Percentiles rank a stretch among this genome's conserved stretches.
Conservation (phyloP, 2,888 invertebrate genomes). For the Plagodis dolabraria region DNA sequence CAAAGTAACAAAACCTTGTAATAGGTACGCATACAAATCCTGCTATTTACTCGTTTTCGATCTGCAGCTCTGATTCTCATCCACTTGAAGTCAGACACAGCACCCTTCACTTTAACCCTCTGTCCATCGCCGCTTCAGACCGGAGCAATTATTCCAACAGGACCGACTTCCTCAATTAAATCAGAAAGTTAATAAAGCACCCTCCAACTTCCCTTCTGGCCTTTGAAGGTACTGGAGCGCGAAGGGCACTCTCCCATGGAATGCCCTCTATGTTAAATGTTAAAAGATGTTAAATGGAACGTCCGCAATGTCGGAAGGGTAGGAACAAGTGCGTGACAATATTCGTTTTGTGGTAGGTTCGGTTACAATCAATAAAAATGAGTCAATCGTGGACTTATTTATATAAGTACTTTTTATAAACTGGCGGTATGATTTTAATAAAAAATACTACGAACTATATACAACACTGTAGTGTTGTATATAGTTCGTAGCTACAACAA, state of each 20-base stretch:
- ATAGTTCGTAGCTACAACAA: no score
- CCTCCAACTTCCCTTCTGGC: slow-evolving; percentile 43
- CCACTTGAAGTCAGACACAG: slow-evolving; percentile 12
- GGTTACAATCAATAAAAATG: neutral
- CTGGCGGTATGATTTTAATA: no score
- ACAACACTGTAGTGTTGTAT: no score
- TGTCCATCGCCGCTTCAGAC: slow-evolving; percentile 18
- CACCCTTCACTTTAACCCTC: slow-evolving; percentile 18
- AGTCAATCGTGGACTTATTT: neutral
- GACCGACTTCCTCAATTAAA: slow-evolving; percentile 63
- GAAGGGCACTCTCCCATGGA: slow-evolving; percentile 59
- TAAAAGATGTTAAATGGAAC: slow-evolving; percentile 43
- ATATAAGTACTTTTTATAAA: no score
- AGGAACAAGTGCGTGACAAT: slow-evolving; percentile 50
- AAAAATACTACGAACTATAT: no score
- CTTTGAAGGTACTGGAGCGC: slow-evolving; percentile 54
- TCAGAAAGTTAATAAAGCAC: slow-evolving; percentile 56
- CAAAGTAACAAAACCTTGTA: no score
- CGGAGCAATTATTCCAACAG: slow-evolving; percentile 38
- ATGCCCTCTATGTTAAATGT: slow-evolving; percentile 39
- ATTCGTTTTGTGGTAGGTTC: slow-evolving; percentile 19
- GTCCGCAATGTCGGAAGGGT: slow-evolving; percentile 45
- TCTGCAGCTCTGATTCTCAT: slow-evolving; percentile 1
- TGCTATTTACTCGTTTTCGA: neutral
- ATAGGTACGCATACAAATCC: no score